Percentiles rank a stretch among this genome's conserved stretches.
Conservation (phyloP, 1,140 invertebrate genomes). For the Brachionus manjavacas region DNA sequence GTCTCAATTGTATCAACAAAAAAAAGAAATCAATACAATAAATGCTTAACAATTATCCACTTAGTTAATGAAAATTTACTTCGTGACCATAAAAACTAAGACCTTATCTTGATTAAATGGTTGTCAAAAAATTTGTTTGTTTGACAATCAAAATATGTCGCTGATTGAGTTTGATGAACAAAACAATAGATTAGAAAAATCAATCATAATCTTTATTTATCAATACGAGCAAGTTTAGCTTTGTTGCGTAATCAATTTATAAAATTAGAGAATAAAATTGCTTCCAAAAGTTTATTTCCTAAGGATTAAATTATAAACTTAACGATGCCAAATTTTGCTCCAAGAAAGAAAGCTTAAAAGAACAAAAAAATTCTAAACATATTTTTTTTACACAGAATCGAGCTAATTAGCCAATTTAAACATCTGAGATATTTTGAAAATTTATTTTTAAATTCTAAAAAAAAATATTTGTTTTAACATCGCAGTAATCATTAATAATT, state of each 20-base stretch:
- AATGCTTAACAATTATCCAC: background rate
- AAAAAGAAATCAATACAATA: background rate
- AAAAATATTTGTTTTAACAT: too few relatives aligned
- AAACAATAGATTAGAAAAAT: background rate
- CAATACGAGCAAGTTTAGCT: background rate
- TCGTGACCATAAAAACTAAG: background rate
- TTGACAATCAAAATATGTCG: background rate
- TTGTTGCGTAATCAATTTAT: background rate
- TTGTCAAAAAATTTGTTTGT: background rate
- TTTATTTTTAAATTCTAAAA: too few relatives aligned
- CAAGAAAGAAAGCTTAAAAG: background rate
- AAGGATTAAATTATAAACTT: background rate
- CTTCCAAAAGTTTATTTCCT: background rate
- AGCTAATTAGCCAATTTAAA: background rate
- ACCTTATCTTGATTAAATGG: background rate
- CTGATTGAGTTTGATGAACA: background rate
- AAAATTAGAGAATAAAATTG: background rate
- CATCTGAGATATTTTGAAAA: background rate
- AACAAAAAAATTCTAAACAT: background rate
- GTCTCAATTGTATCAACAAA: background rate
- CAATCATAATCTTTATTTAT: too few relatives aligned
- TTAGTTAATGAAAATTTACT: background rate
- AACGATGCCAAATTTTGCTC: background rate
- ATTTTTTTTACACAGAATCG: background rate
- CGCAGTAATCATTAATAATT: too few relatives aligned